Evolutionary conservation across 1,140 invertebrate species (phyloP).

Genomic region (Eciton burchellii): DNA sequence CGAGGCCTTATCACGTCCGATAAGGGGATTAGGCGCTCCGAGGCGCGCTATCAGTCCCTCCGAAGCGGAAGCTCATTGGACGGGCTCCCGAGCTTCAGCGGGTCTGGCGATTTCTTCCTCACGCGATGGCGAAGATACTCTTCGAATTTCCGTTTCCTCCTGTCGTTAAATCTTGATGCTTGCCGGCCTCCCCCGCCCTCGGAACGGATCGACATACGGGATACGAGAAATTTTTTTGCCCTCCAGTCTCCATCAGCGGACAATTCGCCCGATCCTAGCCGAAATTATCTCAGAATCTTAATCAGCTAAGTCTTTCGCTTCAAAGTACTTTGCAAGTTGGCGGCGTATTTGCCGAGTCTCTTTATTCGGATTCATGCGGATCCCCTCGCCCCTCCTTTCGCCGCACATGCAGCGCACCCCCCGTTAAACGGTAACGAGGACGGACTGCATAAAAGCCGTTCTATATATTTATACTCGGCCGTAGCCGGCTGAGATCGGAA

Average conservation of each 20-base stretch:
- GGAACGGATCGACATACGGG: constrained; percentile 21
- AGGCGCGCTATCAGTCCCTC: not conserved
- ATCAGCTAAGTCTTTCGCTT: constrained; percentile 67
- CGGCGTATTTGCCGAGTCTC: constrained; percentile 38
- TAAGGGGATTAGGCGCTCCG: not conserved
- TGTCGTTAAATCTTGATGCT: constrained; percentile 35
- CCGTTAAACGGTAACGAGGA: constrained; percentile 20
- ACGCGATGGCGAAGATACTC: not conserved
- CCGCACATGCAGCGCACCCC: not conserved
- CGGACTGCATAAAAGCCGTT: constrained; percentile 27
- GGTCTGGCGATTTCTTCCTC: not conserved
- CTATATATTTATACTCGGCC: constrained; percentile 3
- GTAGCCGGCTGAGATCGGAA: not conserved
- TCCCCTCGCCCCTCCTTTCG: constrained; percentile 18
- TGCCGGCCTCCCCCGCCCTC: not conserved
- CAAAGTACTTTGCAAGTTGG: constrained; percentile 57
- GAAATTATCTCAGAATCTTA: constrained; percentile 72
- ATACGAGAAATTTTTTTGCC: constrained; percentile 33
- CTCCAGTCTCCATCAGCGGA: not conserved
- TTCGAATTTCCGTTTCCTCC: constrained; percentile 15
- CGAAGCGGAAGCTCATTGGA: not conserved
- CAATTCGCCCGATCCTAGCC: constrained; percentile 1
- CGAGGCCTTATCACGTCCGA: not conserved
- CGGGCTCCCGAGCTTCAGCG: constrained; percentile 11
- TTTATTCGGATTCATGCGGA: constrained; percentile 47